Conservation (phyloP, 2,797 vertebrate genomes). For the Varecia variegata region DNA sequence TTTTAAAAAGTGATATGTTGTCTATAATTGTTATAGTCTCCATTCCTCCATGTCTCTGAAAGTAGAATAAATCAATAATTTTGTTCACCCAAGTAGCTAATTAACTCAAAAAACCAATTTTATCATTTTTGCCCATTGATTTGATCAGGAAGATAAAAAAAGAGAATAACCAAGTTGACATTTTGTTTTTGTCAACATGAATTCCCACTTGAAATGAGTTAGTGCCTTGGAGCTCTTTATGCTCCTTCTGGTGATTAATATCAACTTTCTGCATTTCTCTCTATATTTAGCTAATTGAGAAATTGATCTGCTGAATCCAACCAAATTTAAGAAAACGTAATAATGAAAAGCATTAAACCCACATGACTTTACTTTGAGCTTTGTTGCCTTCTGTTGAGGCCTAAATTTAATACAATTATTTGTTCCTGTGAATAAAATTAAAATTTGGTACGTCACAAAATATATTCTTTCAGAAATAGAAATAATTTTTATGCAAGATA, state of each 20-base stretch:
- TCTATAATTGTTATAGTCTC: slow-evolving; percentile 2
- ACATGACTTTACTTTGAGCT: neutral
- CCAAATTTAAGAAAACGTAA: neutral
- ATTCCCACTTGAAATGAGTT: slow-evolving; percentile 50
- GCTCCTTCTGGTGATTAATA: slow-evolving; percentile 41
- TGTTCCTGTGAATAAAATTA: slow-evolving; percentile 24
- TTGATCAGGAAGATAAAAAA: slow-evolving; percentile 31
- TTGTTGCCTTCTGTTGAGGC: neutral
- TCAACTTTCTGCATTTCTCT: neutral
- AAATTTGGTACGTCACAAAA: neutral
- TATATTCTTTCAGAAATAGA: neutral
- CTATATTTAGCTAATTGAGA: slow-evolving; percentile 56
- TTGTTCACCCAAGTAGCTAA: slow-evolving; percentile 56
- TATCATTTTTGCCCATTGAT: slow-evolving; percentile 41
- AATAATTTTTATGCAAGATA: neutral
- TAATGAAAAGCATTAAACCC: neutral
- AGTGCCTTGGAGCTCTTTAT: slow-evolving; percentile 32
- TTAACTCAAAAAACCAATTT: slow-evolving; percentile 46
- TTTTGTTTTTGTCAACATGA: slow-evolving; percentile 49
- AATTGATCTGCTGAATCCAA: slow-evolving; percentile 54
- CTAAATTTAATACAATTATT: neutral
- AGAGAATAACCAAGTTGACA: slow-evolving; percentile 3
- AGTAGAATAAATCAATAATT: slow-evolving; percentile 27
- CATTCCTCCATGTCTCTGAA: neutral
- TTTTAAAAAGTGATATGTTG: neutral